Evolutionary conservation across 2,888 invertebrate species (phyloP).

Genomic region (Drosophila macrospina): DNA sequence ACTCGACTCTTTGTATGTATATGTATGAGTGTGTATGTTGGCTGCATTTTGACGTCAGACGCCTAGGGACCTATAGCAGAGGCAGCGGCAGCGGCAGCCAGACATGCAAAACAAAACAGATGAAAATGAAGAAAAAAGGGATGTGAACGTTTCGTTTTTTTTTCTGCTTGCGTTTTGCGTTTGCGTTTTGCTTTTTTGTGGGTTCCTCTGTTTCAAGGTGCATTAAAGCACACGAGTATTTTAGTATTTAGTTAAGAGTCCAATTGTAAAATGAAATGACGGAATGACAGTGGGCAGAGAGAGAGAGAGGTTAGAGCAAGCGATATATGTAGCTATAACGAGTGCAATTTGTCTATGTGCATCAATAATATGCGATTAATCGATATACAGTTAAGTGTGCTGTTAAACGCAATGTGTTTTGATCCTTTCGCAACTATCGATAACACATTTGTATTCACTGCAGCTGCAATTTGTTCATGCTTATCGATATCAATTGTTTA

Average conservation of each 20-base stretch:
- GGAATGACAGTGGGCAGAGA: not conserved
- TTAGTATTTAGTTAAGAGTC: conserved; percentile 29
- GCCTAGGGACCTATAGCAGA: conserved; percentile 57
- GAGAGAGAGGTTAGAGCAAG: not conserved
- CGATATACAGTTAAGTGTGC: not conserved
- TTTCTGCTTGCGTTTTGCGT: conserved; percentile 3
- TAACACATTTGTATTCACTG: not conserved
- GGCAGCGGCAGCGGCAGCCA: conserved; percentile 37
- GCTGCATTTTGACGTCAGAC: conserved; percentile 77
- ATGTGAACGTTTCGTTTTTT: conserved; percentile 34
- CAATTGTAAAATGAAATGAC: conserved; percentile 19
- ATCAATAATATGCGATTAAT: conserved; percentile 7
- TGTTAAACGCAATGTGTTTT: not conserved
- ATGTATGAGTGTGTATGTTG: conserved; percentile 37
- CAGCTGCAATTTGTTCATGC: no score
- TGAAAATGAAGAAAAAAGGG: conserved; percentile 54
- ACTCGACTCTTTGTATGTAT: conserved; percentile 27
- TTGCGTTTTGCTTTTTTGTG: conserved; percentile 30
- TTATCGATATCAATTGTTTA: no score
- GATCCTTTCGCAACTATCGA: not conserved
- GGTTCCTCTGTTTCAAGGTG: conserved; percentile 29
- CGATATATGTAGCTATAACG: not conserved
- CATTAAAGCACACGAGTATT: conserved; percentile 40
- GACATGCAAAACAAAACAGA: conserved; percentile 70
- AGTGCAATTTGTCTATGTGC: not conserved